Conservation (phyloP, 1,140 invertebrate species). For the Lutraria rhynchaena region DNA sequence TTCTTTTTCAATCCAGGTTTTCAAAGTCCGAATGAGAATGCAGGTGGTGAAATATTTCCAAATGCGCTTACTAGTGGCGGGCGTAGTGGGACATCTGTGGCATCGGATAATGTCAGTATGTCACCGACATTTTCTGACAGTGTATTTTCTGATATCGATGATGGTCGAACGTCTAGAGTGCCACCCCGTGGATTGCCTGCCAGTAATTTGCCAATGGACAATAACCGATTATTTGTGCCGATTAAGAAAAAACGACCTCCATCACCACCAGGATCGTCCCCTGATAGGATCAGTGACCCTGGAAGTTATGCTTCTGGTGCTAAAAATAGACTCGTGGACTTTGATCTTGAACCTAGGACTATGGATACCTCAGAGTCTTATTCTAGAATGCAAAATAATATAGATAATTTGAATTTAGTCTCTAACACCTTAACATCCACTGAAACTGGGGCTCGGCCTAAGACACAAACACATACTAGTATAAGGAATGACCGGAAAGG, state of each 20-base stretch:
- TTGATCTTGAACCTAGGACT: constrained; percentile 17
- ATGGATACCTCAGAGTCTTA: background rate
- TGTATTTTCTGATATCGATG: constrained; percentile 43
- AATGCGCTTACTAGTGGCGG: background rate
- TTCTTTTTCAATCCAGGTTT: constrained; percentile 10
- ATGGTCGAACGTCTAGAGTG: background rate
- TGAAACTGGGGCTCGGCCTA: constrained; percentile 33
- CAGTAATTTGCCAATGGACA: constrained; percentile 3
- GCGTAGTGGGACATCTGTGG: background rate
- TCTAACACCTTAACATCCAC: background rate
- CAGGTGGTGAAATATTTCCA: constrained; percentile 9
- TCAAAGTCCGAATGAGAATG: constrained; percentile 11
- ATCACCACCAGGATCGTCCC: constrained; percentile 23
- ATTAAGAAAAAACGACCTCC: constrained; percentile 49
- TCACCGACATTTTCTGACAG: constrained; percentile 52
- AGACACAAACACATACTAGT: background rate
- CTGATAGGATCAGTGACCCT: constrained; percentile 16
- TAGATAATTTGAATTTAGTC: constrained; percentile 25
- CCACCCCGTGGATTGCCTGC: background rate
- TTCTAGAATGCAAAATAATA: background rate
- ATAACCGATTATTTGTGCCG: constrained; percentile 52
- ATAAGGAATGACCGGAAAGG: constrained; percentile 7
- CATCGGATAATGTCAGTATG: constrained; percentile 40
- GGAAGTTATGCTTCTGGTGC: background rate
- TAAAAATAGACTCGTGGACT: constrained; percentile 32